A percentile compares a stretch with the other conserved stretches of the same genome.
These are phyloP conservation scores for Typhlichthys subterraneus DNA, from an alignment of 2,797 vertebrate genomes.

Conservation along the genomic window DNA sequence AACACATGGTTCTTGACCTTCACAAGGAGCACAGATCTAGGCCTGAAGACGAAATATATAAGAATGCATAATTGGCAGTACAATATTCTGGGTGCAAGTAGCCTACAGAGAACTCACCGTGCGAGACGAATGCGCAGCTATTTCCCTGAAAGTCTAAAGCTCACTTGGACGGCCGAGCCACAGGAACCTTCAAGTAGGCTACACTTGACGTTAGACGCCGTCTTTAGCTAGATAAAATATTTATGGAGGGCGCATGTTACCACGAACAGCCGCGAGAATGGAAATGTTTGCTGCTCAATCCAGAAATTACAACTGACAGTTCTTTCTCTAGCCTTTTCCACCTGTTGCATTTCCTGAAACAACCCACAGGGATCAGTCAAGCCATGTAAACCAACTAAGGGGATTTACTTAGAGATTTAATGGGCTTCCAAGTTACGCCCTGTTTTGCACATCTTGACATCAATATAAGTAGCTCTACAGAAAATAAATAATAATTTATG, in stretches of 20 bases:
- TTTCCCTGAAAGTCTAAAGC: constrained; percentile 14
- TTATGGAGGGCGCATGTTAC: too few species aligned
- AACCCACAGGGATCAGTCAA: constrained; percentile 54
- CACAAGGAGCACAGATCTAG: too few species aligned
- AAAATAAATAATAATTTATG: not conserved
- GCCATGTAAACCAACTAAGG: constrained; percentile 58
- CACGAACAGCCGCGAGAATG: too few species aligned
- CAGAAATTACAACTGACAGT: constrained; percentile 13
- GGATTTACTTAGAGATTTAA: constrained; percentile 67
- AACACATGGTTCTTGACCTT: too few species aligned
- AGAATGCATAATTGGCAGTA: not conserved
- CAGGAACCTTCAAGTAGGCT: constrained; percentile 29
- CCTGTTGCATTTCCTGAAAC: constrained; percentile 79
- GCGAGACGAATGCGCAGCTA: constrained; percentile 29
- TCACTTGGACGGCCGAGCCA: constrained; percentile 7
- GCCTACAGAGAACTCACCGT: constrained; percentile 35
- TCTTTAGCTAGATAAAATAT: constrained; percentile 17
- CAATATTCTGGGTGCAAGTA: not conserved
- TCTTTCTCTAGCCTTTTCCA: constrained; percentile 55
- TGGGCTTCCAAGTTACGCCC: constrained; percentile 24
- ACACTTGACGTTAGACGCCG: constrained; percentile 59
- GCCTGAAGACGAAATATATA: not conserved
- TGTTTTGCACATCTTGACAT: not conserved
- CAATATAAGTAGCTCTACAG: not conserved
- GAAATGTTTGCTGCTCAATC: not conserved